These are phyloP conservation scores for Todiramphus saurophagus DNA, from an alignment of 2,113 vertebrate species.

Conservation along the genomic window DNA sequence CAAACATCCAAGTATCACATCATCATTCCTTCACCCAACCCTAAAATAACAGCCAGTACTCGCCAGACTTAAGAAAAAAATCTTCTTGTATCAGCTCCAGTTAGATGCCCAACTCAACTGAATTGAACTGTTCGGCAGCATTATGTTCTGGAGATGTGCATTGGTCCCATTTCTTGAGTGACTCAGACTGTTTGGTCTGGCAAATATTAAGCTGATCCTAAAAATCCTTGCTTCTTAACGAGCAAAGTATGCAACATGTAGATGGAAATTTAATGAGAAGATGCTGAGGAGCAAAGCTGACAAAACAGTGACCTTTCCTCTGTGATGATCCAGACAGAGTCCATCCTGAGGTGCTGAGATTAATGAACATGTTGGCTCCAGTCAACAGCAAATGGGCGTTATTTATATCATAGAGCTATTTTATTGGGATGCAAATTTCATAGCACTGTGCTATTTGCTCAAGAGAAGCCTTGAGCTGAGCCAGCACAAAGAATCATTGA, in stretches of 20 bases:
- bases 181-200: background rate
- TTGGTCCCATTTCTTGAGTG: background rate
- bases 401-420: background rate
- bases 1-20: background rate
- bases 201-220: background rate
- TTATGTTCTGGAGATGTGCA: background rate
- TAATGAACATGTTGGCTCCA: background rate
- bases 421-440: slow-evolving; percentile 12
- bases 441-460: background rate
- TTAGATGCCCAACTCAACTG: background rate
- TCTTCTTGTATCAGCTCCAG: background rate
- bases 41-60: background rate
- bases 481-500: slow-evolving; percentile 28
- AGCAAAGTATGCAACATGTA: background rate
- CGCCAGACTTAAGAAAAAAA: background rate
- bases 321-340: background rate
- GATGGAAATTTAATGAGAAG: slow-evolving; percentile 47
- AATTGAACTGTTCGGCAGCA: background rate
- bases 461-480: slow-evolving; percentile 26
- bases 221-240: background rate
- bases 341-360: background rate
- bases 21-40: background rate
- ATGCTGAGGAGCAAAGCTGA: slow-evolving; percentile 5
- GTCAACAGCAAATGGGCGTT: slow-evolving; percentile 8
- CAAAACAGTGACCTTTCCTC: slow-evolving; percentile 30